phyloP scores from a whole-genome alignment of 2,888 invertebrate species.

The Prosopocoilus inquinatus region DNA sequence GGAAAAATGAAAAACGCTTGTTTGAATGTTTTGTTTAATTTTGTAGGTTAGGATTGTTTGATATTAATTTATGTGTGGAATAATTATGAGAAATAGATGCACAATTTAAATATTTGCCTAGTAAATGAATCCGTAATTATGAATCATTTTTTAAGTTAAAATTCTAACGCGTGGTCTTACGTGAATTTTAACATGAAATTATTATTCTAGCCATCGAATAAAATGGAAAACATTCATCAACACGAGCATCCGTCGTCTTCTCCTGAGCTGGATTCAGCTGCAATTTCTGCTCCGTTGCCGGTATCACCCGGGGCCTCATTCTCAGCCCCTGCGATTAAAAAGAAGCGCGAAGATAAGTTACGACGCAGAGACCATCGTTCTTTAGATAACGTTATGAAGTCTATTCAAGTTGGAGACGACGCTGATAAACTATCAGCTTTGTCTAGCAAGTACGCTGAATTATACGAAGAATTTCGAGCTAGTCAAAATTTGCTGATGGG shows the following conservation, averaged over 20 bases:
- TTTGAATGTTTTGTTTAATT: not conserved
- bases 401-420: not conserved
- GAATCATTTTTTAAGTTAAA: too few relatives aligned
- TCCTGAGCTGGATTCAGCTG: not conserved
- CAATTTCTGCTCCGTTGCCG: not conserved
- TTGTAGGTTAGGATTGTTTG: not conserved
- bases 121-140: too few relatives aligned
- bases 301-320: not conserved
- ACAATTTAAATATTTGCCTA: too few relatives aligned
- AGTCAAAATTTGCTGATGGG: not conserved
- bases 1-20: too few relatives aligned
- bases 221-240: too few relatives aligned
- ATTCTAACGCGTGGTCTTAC: too few relatives aligned
- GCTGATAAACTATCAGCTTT: not conserved
- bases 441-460: not conserved
- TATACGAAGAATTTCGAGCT: not conserved
- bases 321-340: not conserved
- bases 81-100: not conserved
- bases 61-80: not conserved
- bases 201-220: too few relatives aligned
- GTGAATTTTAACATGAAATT: too few relatives aligned
- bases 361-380: not conserved
- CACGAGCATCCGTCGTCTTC: too few relatives aligned
- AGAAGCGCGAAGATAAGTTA: not conserved
- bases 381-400: not conserved